A percentile compares a stretch with the other conserved stretches of the same genome.
Conservation (phyloP, 1,140 invertebrate genomes). For the Papilio helenus region DNA sequence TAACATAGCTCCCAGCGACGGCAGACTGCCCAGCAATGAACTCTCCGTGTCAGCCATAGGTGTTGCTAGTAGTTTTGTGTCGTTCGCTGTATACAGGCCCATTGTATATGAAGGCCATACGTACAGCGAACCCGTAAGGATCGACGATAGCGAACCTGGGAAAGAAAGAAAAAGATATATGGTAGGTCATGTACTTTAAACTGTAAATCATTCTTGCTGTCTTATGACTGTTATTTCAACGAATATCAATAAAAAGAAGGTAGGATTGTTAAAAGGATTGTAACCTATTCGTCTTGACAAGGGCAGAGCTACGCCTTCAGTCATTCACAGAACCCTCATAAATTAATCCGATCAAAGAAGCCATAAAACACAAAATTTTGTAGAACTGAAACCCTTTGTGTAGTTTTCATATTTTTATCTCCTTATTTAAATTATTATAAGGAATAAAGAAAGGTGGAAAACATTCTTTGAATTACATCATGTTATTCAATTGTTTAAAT, state of each 20-base stretch:
- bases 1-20: slow-evolving; percentile 59
- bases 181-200: background rate
- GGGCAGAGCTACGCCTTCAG: too few species aligned
- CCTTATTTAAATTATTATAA: background rate
- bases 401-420: too few species aligned
- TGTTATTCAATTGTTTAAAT: background rate
- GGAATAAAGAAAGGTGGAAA: background rate
- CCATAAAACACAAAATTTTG: too few species aligned
- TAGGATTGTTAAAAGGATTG: too few species aligned
- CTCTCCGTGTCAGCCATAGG: slow-evolving; percentile 65
- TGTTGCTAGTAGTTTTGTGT: slow-evolving; percentile 50
- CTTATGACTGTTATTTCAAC: too few species aligned
- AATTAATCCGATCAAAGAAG: too few species aligned
- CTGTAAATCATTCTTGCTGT: background rate
- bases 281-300: too few species aligned
- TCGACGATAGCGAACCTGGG: slow-evolving; percentile 46
- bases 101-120: slow-evolving; percentile 68
- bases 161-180: background rate
- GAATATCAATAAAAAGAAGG: too few species aligned
- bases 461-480: background rate
- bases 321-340: too few species aligned
- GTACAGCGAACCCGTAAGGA: slow-evolving; percentile 52
- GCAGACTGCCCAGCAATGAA: slow-evolving; percentile 63
- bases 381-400: too few species aligned
- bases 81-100: slow-evolving; percentile 49